A percentile compares a stretch with the other conserved stretches of the same genome.
Conservation (phyloP, 2,113 vertebrate species). For the human region DNA sequence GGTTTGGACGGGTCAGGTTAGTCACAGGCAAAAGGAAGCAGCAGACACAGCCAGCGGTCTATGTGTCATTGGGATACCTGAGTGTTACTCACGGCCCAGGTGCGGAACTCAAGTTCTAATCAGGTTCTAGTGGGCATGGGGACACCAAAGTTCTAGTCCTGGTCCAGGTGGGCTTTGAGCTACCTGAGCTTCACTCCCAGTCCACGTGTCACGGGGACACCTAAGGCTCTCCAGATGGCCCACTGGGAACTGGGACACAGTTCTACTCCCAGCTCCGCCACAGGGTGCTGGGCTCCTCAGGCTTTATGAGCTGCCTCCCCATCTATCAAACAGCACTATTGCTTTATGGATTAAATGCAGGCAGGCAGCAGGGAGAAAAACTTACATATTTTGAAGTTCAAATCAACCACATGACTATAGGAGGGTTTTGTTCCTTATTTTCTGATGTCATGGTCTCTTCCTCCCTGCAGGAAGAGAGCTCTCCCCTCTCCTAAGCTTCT, state of each 20-base stretch:
- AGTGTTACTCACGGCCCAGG: neutral
- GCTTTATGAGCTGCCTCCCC: too few species aligned
- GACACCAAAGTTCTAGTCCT: neutral
- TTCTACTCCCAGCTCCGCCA: neutral
- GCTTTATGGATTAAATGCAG: neutral
- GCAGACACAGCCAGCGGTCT: neutral
- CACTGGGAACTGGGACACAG: too few species aligned
- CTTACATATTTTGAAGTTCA: neutral
- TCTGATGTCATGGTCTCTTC: neutral
- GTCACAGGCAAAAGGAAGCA: neutral
- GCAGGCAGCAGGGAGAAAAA: neutral
- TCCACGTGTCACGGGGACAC: neutral
- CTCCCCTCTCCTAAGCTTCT: neutral
- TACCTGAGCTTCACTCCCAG: neutral
- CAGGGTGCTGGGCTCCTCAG: neutral
- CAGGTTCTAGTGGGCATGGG: neutral
- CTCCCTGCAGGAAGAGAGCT: neutral
- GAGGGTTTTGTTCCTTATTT: neutral
- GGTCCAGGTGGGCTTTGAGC: neutral
- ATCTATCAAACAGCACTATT: accelerated
- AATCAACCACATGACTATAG: neutral
- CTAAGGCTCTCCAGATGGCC: neutral
- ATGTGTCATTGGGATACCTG: too few species aligned
- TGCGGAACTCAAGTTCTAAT: neutral
- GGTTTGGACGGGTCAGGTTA: neutral